Evolutionary conservation across 2,888 invertebrate species (phyloP).

Genomic region (Exephanes ischioxanthus): DNA sequence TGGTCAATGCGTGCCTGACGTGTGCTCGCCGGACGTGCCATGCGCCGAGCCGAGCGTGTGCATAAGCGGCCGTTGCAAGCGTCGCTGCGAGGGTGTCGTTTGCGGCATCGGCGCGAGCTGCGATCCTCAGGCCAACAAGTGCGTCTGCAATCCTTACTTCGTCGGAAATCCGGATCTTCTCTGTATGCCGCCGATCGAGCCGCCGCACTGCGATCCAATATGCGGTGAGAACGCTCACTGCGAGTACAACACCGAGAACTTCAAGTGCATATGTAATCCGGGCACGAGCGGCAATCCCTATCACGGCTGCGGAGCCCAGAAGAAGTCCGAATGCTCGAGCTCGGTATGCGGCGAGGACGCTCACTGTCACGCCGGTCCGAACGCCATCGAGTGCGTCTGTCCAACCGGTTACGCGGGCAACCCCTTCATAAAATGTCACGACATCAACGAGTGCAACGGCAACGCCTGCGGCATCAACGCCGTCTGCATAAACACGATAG

Average conservation of each 20-base stretch:
- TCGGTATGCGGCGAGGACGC: slow-evolving; percentile 92
- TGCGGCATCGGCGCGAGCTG: slow-evolving; percentile 96
- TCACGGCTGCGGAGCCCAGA: slow-evolving; percentile 90
- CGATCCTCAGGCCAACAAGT: slow-evolving; percentile 92
- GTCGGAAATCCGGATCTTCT: slow-evolving; percentile 95
- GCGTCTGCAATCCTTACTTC: slow-evolving; percentile 94
- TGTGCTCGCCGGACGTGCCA: slow-evolving; percentile 92
- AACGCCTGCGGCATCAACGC: slow-evolving; percentile 94
- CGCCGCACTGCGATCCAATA: slow-evolving; percentile 91
- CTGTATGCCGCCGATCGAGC: slow-evolving; percentile 94
- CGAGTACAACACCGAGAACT: slow-evolving; percentile 90
- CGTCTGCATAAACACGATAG: slow-evolving; percentile 95
- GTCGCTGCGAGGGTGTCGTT: slow-evolving; percentile 93
- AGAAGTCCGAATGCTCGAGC: slow-evolving; percentile 90
- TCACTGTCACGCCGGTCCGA: slow-evolving; percentile 91
- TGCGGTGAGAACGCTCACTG: slow-evolving; percentile 95
- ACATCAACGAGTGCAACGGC: slow-evolving; percentile 93
- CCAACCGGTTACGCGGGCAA: slow-evolving; percentile 94
- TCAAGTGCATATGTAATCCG: slow-evolving; percentile 93
- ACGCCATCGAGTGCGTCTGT: slow-evolving; percentile 93
- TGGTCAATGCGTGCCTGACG: slow-evolving; percentile 92
- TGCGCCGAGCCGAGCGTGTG: slow-evolving; percentile 93
- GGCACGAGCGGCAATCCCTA: slow-evolving; percentile 96
- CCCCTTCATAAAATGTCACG: slow-evolving; percentile 94
- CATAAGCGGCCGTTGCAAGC: slow-evolving; percentile 94